Base-by-base conservation (phyloP, 1,140 invertebrate species). In the Drosophila willistoni region DNA sequence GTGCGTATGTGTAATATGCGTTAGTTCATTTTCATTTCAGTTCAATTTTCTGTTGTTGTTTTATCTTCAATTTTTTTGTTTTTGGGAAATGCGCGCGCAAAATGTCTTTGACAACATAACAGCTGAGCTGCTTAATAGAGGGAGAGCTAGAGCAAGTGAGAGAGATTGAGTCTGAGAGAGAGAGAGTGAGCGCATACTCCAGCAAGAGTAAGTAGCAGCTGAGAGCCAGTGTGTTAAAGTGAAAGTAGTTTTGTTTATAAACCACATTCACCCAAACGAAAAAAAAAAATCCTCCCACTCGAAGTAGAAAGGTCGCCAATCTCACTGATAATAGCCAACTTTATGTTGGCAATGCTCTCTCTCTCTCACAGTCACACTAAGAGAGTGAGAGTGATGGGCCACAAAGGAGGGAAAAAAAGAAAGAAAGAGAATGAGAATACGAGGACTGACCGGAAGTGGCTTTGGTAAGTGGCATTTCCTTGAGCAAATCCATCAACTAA, bases 221-320 rank as follows among this genome's bases (percentile, higher is more conserved):
- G 39, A 10, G 22, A 25, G 9, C 10, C 34, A 10, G n/a, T 60
- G 19, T 73, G 80, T 70, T 77, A 78, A 87, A 87, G 83, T 87
- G 83, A 87, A 87, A 87, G 83, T 87, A 83, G 64, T 87, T 68
- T 80, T 77, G 70, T 83, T 87, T 81, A 87, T 89, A 89, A 87
- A 80, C 84, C 78, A 71, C 68, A 72, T 71, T 70, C 66, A 33
- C 17, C 44, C 36, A 64, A 29, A 29, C 6, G 1, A 25, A 25
- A 25, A 25, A 25, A 25, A 25, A 5, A 29, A 29, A 29, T 33
- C 64, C 64, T 42, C 71, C 63, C 66, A 41, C 71, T 64, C 44
- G 64, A 74, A 76, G 76, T 72, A 69, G 71, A 89, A 87, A 86
- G 83, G 83, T 86, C 83, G 76, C 79, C 79, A 86, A 89, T 84